Conservation (phyloP, 2,888 invertebrate species). For the Seira sanloemensis region DNA sequence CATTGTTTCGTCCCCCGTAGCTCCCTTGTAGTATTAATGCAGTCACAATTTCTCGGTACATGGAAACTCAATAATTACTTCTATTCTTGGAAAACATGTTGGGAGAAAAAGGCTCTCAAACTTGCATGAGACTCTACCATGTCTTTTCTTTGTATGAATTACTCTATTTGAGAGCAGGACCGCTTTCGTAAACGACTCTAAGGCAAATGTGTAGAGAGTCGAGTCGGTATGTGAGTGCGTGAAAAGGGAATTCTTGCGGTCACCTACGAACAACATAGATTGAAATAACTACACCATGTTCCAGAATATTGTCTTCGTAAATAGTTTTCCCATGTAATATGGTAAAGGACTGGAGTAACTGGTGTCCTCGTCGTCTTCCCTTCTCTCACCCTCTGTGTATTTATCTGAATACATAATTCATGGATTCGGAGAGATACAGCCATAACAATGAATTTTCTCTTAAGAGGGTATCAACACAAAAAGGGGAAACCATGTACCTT, state of each 20-base stretch:
- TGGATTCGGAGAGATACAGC: neutral
- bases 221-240: neutral
- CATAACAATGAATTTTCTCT: neutral
- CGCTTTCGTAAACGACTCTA: too few species aligned
- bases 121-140: too few species aligned
- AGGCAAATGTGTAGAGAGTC: too few species aligned
- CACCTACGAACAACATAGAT: neutral
- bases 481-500: constrained; percentile 6
- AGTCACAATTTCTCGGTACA: neutral
- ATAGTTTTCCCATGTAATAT: neutral
- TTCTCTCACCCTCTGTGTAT: neutral
- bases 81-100: constrained; percentile 3
- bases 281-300: constrained; percentile 9
- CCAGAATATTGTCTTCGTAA: neutral
- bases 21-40: constrained; percentile 12
- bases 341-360: neutral
- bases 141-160: too few species aligned
- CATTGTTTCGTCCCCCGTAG: constrained; percentile 38
- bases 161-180: too few species aligned
- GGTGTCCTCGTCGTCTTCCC: neutral
- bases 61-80: constrained; percentile 4
- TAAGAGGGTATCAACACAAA: neutral
- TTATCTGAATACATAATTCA: neutral
- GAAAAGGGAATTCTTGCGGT: neutral
- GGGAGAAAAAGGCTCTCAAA: too few species aligned